Conservation (phyloP, 1,140 invertebrate species). For the Drosophila willistoni region DNA sequence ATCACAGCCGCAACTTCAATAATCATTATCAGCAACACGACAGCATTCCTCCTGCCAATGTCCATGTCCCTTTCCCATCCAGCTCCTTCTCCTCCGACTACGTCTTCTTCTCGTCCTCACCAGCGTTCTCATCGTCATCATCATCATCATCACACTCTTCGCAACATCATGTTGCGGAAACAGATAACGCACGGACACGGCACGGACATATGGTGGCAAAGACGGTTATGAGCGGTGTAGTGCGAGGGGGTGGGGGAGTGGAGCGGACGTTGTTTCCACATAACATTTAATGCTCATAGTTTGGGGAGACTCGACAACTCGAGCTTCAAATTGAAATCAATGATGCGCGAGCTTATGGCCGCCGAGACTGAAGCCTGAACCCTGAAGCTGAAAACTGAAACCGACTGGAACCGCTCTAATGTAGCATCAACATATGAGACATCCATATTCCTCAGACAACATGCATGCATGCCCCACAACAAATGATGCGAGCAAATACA, state of each 20-base stretch:
- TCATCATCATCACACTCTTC: conserved; percentile 57
- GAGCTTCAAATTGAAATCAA: conserved; percentile 80
- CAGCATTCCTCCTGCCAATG: conserved; percentile 43
- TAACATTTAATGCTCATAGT: conserved; percentile 80
- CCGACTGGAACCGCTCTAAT: conserved; percentile 55
- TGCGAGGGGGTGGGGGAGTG: not conserved
- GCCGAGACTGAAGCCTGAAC: conserved; percentile 37
- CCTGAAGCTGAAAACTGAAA: conserved; percentile 3
- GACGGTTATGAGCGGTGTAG: conserved; percentile 4
- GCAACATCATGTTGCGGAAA: conserved; percentile 79
- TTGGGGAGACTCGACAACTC: conserved; percentile 46
- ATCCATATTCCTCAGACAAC: conserved; percentile 22
- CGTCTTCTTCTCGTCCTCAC: conserved; percentile 8
- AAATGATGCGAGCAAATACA: conserved; percentile 68
- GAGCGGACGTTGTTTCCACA: conserved; percentile 62
- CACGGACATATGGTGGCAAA: conserved; percentile 49
- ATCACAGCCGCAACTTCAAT: conserved; percentile 71
- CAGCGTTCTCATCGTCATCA: conserved; percentile 34
- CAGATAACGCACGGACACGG: conserved; percentile 78
- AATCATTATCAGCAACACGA: conserved; percentile 73
- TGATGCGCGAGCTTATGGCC: conserved; percentile 72
- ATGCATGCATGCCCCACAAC: conserved; percentile 38
- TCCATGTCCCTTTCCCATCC: conserved; percentile 18
- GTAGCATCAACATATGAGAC: conserved; percentile 65
- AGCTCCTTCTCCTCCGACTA: not conserved